A percentile compares a stretch with the other conserved stretches of the same genome.
These are phyloP conservation scores for Hymenopus coronatus DNA, from an alignment of 2,888 invertebrate species.

Conservation along the genomic window DNA sequence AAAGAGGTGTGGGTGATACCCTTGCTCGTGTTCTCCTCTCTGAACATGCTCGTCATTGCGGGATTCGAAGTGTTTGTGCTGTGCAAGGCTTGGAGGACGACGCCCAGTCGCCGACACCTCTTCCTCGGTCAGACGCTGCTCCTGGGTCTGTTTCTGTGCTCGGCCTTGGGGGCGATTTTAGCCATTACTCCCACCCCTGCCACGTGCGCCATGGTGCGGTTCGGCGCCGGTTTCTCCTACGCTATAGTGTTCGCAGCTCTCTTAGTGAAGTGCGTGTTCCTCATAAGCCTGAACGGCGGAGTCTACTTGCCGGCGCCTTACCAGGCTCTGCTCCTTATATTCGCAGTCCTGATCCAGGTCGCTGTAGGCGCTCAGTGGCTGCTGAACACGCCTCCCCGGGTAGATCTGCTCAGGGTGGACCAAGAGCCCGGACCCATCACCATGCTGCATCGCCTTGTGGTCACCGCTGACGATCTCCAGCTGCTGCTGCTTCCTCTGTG, in stretches of 20 bases:
- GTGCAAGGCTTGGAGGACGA: constrained; percentile 78
- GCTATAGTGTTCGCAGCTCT: constrained; percentile 87
- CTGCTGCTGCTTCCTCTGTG: constrained; percentile 49
- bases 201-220: constrained; percentile 77
- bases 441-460: constrained; percentile 24
- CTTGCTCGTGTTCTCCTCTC: constrained; percentile 76
- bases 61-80: constrained; percentile 87
- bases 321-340: constrained; percentile 80
- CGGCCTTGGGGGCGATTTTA: constrained; percentile 73
- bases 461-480: constrained; percentile 46
- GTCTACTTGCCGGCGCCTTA: constrained; percentile 91
- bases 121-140: constrained; percentile 85
- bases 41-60: constrained; percentile 80
- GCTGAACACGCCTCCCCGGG: constrained; percentile 71
- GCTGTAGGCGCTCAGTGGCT: constrained; percentile 83
- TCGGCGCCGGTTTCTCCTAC: constrained; percentile 75
- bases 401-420: constrained; percentile 50
- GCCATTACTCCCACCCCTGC: constrained; percentile 75
- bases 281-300: constrained; percentile 85
- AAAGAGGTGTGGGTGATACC: constrained; percentile 89
- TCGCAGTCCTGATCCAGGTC: constrained; percentile 87
- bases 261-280: constrained; percentile 90
- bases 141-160: constrained; percentile 77
- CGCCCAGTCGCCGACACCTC: constrained; percentile 79
- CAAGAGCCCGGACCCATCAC: constrained; percentile 42